Evolutionary conservation across 2,113 vertebrate species (phyloP), one percentile per base, ranked within the genome.

Genomic region (Trematomus loennbergii): DNA sequence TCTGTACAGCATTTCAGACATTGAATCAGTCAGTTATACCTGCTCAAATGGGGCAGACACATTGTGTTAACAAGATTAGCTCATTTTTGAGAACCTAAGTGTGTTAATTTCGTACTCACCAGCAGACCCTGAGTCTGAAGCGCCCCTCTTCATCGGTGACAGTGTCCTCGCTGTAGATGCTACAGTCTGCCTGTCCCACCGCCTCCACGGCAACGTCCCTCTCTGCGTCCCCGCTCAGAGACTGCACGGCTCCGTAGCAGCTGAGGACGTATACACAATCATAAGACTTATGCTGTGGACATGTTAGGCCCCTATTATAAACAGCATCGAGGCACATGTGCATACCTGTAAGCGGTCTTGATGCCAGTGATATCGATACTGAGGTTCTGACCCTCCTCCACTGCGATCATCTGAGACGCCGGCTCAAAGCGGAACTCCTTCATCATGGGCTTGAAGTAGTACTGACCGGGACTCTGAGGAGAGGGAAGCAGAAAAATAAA

Each of bases 381-480:
- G 57, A 99, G 95, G 76, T 94, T 97, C 88, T 99, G 96, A 11
- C 98, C 98, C 89, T 99, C 98, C 75, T 97, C 97, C 46, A 99
- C 96, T 59, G 97, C 96, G 25, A 99, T 99, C 98, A 99, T 99
- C 78, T 99, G 98, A 22, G 98, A 98, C 0, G 97, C 95, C 0
- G 98, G 98, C 68, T 99, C 97, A 70, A 99, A 99, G 52, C 98
- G 97, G 84, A 97, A 99, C 60, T 99, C 98, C 72, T 99, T 99
- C 98, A 99, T 99, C 98, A 99, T 99, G 50, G 98, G 98, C 71
- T 99, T 99, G 89, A 98, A 99, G 88, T 99, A 99, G 84, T 99
- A 99, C 89, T 99, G 97, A 48, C 98, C 98, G 3, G 98, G 98
- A 88, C 97, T 99, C 98, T 99, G 92, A 84, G 45, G 36, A 83